A percentile compares a stretch with the other conserved stretches of the same genome.
These are phyloP conservation scores for Teleiodes luculella DNA, from an alignment of 2,888 invertebrate genomes.

Conservation along the genomic window DNA sequence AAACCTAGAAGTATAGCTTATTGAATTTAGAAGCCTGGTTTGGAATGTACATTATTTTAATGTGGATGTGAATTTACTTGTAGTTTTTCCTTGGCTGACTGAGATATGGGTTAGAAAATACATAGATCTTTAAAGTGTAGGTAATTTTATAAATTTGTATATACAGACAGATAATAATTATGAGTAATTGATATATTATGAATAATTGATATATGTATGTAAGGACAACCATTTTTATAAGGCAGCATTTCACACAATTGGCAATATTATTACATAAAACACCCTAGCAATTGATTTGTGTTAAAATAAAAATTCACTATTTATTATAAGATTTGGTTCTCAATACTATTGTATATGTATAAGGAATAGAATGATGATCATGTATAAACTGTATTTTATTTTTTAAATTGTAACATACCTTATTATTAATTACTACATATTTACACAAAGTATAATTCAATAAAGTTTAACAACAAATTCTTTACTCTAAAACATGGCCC, in stretches of 20 bases:
- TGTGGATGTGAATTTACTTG: slow-evolving; percentile 33
- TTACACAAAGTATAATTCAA: background rate
- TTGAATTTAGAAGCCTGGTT: slow-evolving; percentile 16
- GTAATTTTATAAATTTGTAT: slow-evolving; percentile 69
- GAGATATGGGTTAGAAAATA: slow-evolving; percentile 24
- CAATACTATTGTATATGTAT: slow-evolving; percentile 54
- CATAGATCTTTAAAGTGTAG: slow-evolving; percentile 36
- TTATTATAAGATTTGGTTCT: slow-evolving; percentile 50
- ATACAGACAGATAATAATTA: slow-evolving; percentile 55
- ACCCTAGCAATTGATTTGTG: slow-evolving; percentile 31
- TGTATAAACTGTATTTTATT: slow-evolving; percentile 15
- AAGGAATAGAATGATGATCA: slow-evolving; percentile 59
- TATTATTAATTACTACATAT: background rate
- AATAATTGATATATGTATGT: slow-evolving; percentile 12
- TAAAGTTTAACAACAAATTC: background rate
- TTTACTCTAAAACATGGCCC: slow-evolving; percentile 63
- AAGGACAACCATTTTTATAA: slow-evolving; percentile 40
- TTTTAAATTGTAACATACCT: background rate
- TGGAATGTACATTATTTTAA: slow-evolving; percentile 25
- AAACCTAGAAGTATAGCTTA: background rate
- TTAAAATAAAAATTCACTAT: slow-evolving; percentile 33
- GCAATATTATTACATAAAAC: slow-evolving; percentile 23
- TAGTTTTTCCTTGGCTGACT: slow-evolving; percentile 31
- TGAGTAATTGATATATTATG: slow-evolving; percentile 12
- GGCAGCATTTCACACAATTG: slow-evolving; percentile 33